phyloP scores from a whole-genome alignment of 2,797 vertebrate genomes.

The Danio aesculapii region DNA sequence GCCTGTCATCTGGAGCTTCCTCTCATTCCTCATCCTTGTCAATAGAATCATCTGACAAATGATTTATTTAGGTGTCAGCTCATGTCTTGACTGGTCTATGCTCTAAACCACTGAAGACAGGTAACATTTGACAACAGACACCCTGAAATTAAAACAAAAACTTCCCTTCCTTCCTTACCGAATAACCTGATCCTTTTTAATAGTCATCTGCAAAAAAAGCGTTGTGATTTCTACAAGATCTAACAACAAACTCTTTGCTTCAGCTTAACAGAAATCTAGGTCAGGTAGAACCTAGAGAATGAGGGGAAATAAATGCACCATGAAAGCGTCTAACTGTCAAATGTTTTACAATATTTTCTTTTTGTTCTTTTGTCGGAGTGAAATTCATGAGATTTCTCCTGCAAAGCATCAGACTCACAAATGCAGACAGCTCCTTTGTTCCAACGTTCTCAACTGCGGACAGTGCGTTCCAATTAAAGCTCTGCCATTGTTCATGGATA shows the following conservation, averaged over 20 bases:
- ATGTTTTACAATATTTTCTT: conserved; percentile 15
- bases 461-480: conserved; percentile 45
- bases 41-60: background rate
- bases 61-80: conserved; percentile 12
- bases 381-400: conserved; percentile 58
- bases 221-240: conserved; percentile 60
- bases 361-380: conserved; percentile 24
- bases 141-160: conserved; percentile 7
- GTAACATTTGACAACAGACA: conserved; percentile 14
- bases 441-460: conserved; percentile 44
- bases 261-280: conserved; percentile 49
- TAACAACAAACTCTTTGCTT: conserved; percentile 48
- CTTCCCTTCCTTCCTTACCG: background rate
- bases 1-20: background rate
- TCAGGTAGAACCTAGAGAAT: conserved; percentile 58
- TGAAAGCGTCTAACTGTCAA: conserved; percentile 36
- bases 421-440: conserved; percentile 57
- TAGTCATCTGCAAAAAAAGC: conserved; percentile 29
- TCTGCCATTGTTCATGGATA: conserved; percentile 48
- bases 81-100: conserved; percentile 7
- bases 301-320: conserved; percentile 1
- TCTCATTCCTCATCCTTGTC: background rate
- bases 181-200: conserved; percentile 3
- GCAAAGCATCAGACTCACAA: conserved; percentile 52
- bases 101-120: background rate